Percentiles rank a stretch among this genome's conserved stretches.
These are phyloP conservation scores for Candidula unifasciata DNA, from an alignment of 2,888 invertebrate species.

Conservation along the genomic window DNA sequence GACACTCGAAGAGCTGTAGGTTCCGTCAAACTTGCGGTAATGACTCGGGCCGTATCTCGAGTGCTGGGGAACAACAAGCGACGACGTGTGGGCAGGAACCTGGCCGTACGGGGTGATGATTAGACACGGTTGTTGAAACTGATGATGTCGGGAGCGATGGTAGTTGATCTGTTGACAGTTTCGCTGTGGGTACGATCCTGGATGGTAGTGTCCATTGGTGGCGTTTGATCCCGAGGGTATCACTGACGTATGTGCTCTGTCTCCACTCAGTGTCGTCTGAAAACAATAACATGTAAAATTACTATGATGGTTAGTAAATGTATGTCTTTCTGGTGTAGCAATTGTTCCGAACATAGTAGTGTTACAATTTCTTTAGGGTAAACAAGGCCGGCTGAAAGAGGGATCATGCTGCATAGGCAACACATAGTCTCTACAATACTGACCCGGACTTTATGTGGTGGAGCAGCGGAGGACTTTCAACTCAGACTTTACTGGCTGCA, in stretches of 20 bases:
- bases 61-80: constrained; percentile 41
- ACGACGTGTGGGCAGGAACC: constrained; percentile 47
- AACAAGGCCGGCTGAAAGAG: no score
- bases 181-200: constrained; percentile 40
- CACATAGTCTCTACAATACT: no score
- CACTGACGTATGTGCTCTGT: constrained; percentile 53
- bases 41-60: constrained; percentile 13
- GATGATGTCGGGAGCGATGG: constrained; percentile 36
- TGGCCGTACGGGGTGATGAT: constrained; percentile 43
- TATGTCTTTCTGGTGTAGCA: background rate
- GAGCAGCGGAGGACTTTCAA: no score
- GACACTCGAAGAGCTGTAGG: constrained; percentile 55
- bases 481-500: no score
- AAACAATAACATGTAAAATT: background rate
- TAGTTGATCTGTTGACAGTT: constrained; percentile 47
- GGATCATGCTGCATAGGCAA: no score
- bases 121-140: constrained; percentile 34
- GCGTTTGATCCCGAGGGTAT: constrained; percentile 15
- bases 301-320: background rate
- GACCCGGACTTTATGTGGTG: no score
- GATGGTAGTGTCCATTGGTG: constrained; percentile 36
- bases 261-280: constrained; percentile 55
- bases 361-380: no score
- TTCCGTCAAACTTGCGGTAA: constrained; percentile 53
- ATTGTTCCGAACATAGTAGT: no score